Evolutionary conservation across 2,113 vertebrate species (phyloP), one percentile per base, ranked within the genome.

Genomic region (Platysternon megacephalum): DNA sequence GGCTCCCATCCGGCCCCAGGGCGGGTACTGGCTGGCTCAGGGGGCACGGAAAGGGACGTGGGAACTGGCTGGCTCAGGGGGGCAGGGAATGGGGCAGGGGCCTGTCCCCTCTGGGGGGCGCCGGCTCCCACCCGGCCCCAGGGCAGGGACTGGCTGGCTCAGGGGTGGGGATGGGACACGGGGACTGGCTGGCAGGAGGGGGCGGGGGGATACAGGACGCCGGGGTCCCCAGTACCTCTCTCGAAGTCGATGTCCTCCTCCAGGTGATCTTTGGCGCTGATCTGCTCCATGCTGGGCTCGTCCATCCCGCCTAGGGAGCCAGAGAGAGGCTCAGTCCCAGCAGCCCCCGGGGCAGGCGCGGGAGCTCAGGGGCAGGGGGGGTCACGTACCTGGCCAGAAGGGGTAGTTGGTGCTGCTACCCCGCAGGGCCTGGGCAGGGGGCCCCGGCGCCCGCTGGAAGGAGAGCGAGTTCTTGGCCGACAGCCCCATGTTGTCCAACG

Each of bases 391-490:
- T 26, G 99, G 99, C 94, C 98, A 98, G 91, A 99, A 99, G 10
- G 99, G 99, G 86, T 99, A 99, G 93, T 99, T 99, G 49, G 99
- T 99, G 91, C 98, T 99, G 89, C 99, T 99, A 86, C 99, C 99
- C 97, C 98, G 96, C 4, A 99, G 97, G 65, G 99, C 99, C 95
- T 99, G 99, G 46, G 98, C 97, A 1, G 96, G 98, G 17, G 99
- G 98, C 6, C 98, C 99, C 1, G 99, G 99, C 7, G 99, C 99
- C 6, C 99, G 98, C 76, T 97, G 98, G 52, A 99, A 98, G 42
- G 99, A 99, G 42, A 99, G 98, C 0, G 99, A 99, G 91, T 99
- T 99, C 80, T 99, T 99, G 12, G 99, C 98, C 0, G 99, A 99
- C 52, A 99, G 97, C 14, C 98, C 98, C 1, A 98, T 99, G 97